phyloP scores from a whole-genome alignment of 2,797 vertebrate species.

The Buceros bicornis region DNA sequence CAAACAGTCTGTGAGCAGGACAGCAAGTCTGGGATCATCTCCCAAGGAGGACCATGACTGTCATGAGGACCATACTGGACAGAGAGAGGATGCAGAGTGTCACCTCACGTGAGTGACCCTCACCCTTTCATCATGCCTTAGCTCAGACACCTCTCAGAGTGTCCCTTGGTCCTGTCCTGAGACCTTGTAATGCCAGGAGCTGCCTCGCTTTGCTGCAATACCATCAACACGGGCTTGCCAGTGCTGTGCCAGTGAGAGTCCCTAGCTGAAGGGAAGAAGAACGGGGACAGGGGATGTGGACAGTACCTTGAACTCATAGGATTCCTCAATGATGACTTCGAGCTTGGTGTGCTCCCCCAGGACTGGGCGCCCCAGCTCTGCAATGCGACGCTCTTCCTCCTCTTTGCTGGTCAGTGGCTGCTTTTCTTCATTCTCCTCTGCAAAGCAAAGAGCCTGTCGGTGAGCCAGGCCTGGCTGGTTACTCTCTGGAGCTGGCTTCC shows the following conservation, averaged over 20 bases:
- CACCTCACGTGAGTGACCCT: neutral
- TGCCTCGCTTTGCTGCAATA: fast-evolving
- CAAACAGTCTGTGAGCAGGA: neutral
- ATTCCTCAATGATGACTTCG: slow-evolving; percentile 94
- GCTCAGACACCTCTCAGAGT: neutral
- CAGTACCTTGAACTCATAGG: slow-evolving; percentile 96
- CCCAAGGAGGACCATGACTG: neutral
- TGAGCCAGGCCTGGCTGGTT: neutral
- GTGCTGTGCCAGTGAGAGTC: neutral
- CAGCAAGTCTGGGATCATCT: neutral
- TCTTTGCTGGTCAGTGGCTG: slow-evolving; percentile 87
- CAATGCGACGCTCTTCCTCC: slow-evolving; percentile 90
- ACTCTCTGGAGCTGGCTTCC: slow-evolving; percentile 14
- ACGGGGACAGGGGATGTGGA: fast-evolving
- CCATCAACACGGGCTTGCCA: neutral
- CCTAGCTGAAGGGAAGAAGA: neutral
- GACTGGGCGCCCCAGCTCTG: slow-evolving; percentile 90
- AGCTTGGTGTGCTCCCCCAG: slow-evolving; percentile 91
- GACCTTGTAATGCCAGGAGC: neutral
- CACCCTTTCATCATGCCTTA: neutral
- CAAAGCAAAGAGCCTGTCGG: slow-evolving; percentile 55
- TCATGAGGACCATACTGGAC: neutral
- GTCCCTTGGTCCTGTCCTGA: neutral
- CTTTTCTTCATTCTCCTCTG: slow-evolving; percentile 87
- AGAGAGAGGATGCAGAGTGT: neutral